Base-by-base conservation (phyloP, 2,797 vertebrate species). In the Myoxocephalus aenaeus region DNA sequence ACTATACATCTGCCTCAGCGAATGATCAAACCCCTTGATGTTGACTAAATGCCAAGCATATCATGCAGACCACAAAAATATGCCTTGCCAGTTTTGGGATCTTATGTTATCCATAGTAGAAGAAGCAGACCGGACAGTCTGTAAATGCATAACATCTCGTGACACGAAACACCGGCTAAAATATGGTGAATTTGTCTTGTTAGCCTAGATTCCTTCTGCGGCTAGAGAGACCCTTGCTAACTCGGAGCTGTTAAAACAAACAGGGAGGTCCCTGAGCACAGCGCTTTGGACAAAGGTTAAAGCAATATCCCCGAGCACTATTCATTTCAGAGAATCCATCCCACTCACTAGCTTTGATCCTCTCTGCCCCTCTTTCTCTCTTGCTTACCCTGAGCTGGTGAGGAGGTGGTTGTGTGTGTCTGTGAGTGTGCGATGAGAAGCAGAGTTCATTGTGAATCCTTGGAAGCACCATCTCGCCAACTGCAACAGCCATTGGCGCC, bases 261-360 rank as follows among this genome's bases (percentile, higher is more conserved):
- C 92, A 94, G 86, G 88, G 93, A 94, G 91, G 92, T 93, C 92
- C 88, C 90, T 83, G 87, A 90, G 87, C 90, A 75, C 86, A 79
- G 91, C 70, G 81, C 89, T 92, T 94, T 93, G 92, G 90, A 94
- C 93, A 94, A 91, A 94, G 93, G 94, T 95, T 95, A 95, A 95
- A 94, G 92, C 92, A 95, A 95, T 94, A 95, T 93, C 90, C 88
- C 92, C 84, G 84, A 77, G 90, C 91, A 90, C 91, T 93, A 92
- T 95, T 94, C 83, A 95, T 95, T 94, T 93, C 86, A 83, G 87
- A 92, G 84, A 92, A 94, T 93, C 87, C 73, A 88, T 92, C 92
- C 92, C 91, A 90, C 88, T 92, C 80, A 75, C 78, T 12, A 54
- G 85, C 93, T 95, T 95, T 94, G 92, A 94, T 94, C 92, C 87